Conservation (phyloP, 2,113 vertebrate species). For the Zootoca vivipara region DNA sequence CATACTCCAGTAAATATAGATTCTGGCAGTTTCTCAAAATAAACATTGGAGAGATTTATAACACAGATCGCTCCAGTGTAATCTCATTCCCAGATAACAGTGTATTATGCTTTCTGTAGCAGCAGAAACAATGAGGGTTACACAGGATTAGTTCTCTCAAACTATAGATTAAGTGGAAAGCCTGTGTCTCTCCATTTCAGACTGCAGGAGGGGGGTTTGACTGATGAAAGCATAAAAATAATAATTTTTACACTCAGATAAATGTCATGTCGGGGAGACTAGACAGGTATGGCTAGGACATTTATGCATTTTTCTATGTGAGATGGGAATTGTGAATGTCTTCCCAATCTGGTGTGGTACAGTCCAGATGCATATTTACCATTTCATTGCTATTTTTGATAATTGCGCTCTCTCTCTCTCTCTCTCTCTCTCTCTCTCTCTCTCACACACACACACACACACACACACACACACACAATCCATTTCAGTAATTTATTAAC, state of each 20-base stretch:
- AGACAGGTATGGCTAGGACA: background rate
- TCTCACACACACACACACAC: no score
- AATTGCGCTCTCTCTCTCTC: background rate
- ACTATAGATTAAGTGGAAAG: background rate
- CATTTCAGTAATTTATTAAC: background rate
- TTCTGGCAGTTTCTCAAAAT: constrained; percentile 46
- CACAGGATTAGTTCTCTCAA: constrained; percentile 12
- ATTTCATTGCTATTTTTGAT: background rate
- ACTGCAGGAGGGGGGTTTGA: background rate
- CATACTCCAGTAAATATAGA: constrained; percentile 29
- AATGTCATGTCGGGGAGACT: background rate
- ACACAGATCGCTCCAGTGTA: constrained; percentile 13
- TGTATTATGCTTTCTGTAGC: background rate
- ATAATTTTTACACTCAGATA: background rate
- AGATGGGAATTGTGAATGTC: no score
- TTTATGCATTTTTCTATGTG: background rate
- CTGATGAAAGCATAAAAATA: background rate
- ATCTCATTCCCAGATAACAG: background rate
- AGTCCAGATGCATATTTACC: background rate
- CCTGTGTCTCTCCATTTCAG: background rate
- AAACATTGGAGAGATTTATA: constrained; percentile 31
- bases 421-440: no score
- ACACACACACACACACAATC: background rate
- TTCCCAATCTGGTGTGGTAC: background rate
- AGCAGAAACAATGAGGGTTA: background rate